These are phyloP conservation scores for Scartelaos histophorus DNA, from an alignment of 2,113 vertebrate species.

Conservation along the genomic window DNA sequence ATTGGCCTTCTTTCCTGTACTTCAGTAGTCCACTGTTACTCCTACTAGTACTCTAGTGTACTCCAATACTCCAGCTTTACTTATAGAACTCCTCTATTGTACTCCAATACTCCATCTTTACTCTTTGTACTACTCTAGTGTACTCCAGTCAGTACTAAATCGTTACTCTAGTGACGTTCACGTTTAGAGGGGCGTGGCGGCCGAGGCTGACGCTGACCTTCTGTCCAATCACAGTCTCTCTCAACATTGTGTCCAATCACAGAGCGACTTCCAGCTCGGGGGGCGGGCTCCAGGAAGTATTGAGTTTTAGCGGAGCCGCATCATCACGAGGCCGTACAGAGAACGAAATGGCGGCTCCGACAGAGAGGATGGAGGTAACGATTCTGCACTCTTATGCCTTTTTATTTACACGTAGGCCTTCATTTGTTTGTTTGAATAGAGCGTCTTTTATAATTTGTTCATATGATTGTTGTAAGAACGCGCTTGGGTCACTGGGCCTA, in stretches of 20 bases:
- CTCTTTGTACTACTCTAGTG: no score
- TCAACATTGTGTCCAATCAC: background rate
- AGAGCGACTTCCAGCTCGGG: background rate
- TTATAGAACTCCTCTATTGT: no score
- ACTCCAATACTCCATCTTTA: no score
- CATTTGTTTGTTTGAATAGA: background rate
- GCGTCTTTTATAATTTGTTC: background rate
- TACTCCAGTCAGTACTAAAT: no score
- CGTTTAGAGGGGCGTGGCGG: background rate
- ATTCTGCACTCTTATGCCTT: background rate
- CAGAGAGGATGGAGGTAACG: constrained; percentile 79
- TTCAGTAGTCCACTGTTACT: background rate
- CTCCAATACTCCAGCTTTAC: no score
- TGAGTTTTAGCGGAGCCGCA: constrained; percentile 18
- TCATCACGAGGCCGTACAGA: constrained; percentile 12
- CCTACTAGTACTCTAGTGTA: no score
- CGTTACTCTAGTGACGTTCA: no score
- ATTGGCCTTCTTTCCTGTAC: no score
- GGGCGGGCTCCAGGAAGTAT: constrained; percentile 25
- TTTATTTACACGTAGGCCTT: background rate
- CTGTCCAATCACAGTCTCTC: background rate
- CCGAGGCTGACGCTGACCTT: background rate
- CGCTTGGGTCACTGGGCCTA: background rate
- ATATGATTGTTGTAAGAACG: background rate
- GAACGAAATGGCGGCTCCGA: constrained; percentile 77